Conservation (phyloP, 1,140 invertebrate genomes). For the Halictus rubicundus region DNA sequence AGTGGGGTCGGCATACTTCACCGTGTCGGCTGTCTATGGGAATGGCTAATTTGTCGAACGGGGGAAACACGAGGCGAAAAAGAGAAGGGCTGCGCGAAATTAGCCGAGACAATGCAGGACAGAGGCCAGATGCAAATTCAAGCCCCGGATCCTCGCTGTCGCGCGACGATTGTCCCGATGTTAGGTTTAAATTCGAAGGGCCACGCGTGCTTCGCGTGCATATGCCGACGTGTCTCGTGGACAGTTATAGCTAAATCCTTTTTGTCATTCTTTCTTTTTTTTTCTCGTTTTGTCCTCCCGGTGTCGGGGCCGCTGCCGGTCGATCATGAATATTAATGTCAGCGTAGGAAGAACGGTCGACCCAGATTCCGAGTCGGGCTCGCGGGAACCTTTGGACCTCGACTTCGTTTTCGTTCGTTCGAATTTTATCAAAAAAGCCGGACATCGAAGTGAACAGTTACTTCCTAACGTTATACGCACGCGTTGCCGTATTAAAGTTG, state of each 20-base stretch:
- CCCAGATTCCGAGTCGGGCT: background rate
- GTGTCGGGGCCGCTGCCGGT: background rate
- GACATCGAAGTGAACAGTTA: too few relatives aligned
- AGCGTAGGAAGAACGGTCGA: slow-evolving; percentile 16
- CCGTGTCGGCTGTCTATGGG: slow-evolving; percentile 65
- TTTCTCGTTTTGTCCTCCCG: slow-evolving; percentile 5
- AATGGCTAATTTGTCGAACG: slow-evolving; percentile 73
- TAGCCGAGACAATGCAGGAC: slow-evolving; percentile 77
- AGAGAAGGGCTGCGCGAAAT: slow-evolving; percentile 68
- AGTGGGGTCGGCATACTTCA: slow-evolving; percentile 42
- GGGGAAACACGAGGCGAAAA: slow-evolving; percentile 58
- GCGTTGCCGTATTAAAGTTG: too few relatives aligned
- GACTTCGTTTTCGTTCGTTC: background rate
- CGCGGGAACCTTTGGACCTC: background rate
- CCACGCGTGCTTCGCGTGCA: slow-evolving; percentile 40
- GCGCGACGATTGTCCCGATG: slow-evolving; percentile 66
- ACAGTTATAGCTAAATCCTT: slow-evolving; percentile 17
- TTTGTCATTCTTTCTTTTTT: slow-evolving; percentile 28
- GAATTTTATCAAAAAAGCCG: background rate
- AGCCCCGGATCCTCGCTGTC: slow-evolving; percentile 62
- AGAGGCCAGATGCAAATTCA: slow-evolving; percentile 78
- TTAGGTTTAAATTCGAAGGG: slow-evolving; percentile 71
- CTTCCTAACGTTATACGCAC: too few relatives aligned
- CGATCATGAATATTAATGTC: slow-evolving; percentile 45
- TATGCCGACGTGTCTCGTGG: slow-evolving; percentile 44